phyloP scores from a whole-genome alignment of 2,113 vertebrate species.

The Riparia riparia region DNA sequence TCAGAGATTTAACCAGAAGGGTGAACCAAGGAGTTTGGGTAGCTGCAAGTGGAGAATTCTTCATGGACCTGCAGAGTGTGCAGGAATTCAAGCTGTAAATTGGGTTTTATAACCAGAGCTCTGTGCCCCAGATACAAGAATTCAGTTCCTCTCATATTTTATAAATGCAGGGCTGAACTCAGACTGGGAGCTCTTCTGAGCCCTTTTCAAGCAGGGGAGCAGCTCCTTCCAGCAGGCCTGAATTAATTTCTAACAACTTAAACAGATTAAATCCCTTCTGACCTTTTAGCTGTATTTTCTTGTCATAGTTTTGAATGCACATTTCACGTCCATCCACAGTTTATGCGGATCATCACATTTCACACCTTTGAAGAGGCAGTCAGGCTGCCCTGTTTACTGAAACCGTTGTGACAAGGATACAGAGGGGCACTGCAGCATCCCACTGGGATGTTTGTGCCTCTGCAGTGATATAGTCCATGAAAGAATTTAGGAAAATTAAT shows the following conservation, averaged over 20 bases:
- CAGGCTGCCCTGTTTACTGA: not conserved
- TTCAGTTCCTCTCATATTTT: fast-evolving
- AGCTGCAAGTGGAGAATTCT: not conserved
- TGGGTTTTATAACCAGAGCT: not conserved
- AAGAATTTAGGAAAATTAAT: not conserved
- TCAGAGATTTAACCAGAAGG: not conserved
- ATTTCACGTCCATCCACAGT: not conserved
- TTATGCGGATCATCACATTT: not conserved
- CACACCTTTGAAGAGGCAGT: not conserved
- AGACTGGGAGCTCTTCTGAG: not conserved
- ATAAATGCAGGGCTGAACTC: not conserved
- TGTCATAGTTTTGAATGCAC: not conserved
- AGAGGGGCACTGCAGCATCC: not conserved
- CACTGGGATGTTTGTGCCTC: not conserved
- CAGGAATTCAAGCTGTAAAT: not conserved
- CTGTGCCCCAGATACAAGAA: not conserved
- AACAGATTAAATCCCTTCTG: not conserved
- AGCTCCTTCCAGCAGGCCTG: not conserved
- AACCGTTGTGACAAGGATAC: not conserved
- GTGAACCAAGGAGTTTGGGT: not conserved
- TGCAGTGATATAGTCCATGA: fast-evolving
- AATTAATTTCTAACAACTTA: not conserved
- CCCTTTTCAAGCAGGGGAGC: not conserved
- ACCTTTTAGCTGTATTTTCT: not conserved
- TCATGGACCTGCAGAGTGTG: not conserved